Base-by-base conservation (phyloP, 1,140 invertebrate genomes). In the Eumaeus atala region DNA sequence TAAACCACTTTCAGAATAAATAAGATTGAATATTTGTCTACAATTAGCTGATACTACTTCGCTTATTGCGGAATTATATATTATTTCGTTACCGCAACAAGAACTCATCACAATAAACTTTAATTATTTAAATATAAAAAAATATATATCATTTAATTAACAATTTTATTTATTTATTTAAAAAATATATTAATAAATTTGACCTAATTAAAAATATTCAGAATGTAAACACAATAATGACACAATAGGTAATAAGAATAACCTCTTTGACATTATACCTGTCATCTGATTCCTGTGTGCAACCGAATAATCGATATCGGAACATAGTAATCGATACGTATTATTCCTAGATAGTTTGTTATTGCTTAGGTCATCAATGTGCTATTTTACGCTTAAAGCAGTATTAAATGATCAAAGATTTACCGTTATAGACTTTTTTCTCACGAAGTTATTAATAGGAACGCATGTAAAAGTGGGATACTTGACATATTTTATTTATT, bases 71-170 rank as follows among this genome's bases (percentile, higher is more conserved):
- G 79, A 74, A 74, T 75, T 79, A 56, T 69, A 72, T 53, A 83
- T 53, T 55, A 85, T 67, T 55, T 85, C 82, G 56, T 82, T 82
- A 44, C 79, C 75, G 53, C 82, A 85, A 77, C 82, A 85, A 74
- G 77, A 79, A 82, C 54, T 82, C 82, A 85, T 83, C 64, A 83
- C 82, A 85, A 70, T 44, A 44, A 16, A 16, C 9, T 16, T 18
- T 16, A 16, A 44, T 58, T 21, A 59, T 56, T 53, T 40, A 50
- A 54, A 12, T 48, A 57, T 11, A 61, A 61, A 61, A 64, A 28
- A 36, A 37, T 38, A 52, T n/a, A 38, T 34, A 54, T 38, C 9
- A 47, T 38, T 7, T 52, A 44, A 44, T 44, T 16, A 16, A 16
- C 21, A 28, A 28, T 28, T 28, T 28, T 28, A 28, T 28, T 16